phyloP scores from a whole-genome alignment of 2,797 vertebrate genomes.

The Acanthurus leucopareius region DNA sequence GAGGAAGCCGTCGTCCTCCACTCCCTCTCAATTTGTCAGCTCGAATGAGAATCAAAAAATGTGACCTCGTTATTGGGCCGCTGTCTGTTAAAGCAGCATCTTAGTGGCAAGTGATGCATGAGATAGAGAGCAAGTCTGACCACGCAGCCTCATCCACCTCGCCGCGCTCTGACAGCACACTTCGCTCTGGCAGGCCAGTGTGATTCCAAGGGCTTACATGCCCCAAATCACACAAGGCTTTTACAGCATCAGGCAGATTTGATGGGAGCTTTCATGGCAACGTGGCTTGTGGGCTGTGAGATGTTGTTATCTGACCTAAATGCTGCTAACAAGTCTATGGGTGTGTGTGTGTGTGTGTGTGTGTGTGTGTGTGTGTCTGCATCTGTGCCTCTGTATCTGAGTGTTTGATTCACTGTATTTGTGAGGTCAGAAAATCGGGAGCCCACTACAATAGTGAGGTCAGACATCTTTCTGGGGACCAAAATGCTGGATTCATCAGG shows the following conservation, averaged over 20 bases:
- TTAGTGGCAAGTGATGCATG: slow-evolving; percentile 80
- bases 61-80: slow-evolving; percentile 72
- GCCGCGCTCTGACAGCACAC: slow-evolving; percentile 76
- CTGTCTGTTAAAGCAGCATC: slow-evolving; percentile 73
- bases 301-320: slow-evolving; percentile 88
- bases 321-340: slow-evolving; percentile 81
- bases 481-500: too few relatives aligned
- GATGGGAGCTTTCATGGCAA: slow-evolving; percentile 86
- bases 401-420: too few relatives aligned
- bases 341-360: slow-evolving; percentile 52
- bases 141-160: slow-evolving; percentile 70
- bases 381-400: too few relatives aligned
- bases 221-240: slow-evolving; percentile 86
- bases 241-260: slow-evolving; percentile 86
- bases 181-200: slow-evolving; percentile 76
- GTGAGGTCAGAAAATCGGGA: too few relatives aligned
- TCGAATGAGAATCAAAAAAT: slow-evolving; percentile 69
- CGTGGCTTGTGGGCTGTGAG: slow-evolving; percentile 79
- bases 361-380: slow-evolving; percentile 21
- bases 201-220: slow-evolving; percentile 84
- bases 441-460: too few relatives aligned
- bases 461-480: too few relatives aligned
- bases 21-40: slow-evolving; percentile 70
- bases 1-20: slow-evolving; percentile 54
- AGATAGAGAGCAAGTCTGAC: slow-evolving; percentile 78